Evolutionary conservation across 92 coral and sea anemone genomes (phyloP).

Genomic region (Epizoanthus rinbou): DNA sequence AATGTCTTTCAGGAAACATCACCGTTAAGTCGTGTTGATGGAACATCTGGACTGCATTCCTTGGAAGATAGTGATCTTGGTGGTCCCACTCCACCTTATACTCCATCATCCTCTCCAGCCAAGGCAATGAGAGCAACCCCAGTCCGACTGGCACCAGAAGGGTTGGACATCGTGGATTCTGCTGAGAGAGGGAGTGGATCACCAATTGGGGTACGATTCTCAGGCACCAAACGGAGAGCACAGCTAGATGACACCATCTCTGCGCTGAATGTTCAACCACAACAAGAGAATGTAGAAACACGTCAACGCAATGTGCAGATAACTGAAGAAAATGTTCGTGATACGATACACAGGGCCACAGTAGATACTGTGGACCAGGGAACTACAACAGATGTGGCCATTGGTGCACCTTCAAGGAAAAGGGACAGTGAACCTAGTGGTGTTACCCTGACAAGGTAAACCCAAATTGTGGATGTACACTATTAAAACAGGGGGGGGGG

Average conservation of each 20-base stretch:
- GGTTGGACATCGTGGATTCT: constrained; percentile 8
- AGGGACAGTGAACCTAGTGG: constrained; percentile 60
- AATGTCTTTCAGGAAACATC: constrained; percentile 59
- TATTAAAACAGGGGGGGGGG: no score
- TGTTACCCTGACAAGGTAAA: constrained; percentile 63
- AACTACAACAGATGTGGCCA: neutral
- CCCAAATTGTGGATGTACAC: neutral
- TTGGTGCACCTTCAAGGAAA: constrained; percentile 26
- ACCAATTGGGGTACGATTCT: constrained; percentile 86
- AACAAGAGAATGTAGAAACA: neutral
- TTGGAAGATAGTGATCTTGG: constrained; percentile 54
- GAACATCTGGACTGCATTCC: constrained; percentile 48
- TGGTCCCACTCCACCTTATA: constrained; percentile 48
- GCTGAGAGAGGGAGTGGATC: constrained; percentile 53
- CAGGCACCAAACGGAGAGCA: constrained; percentile 26
- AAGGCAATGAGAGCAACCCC: constrained; percentile 49
- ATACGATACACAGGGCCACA: constrained; percentile 13
- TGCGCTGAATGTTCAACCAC: constrained; percentile 60
- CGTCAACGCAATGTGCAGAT: constrained; percentile 27
- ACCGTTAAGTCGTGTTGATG: constrained; percentile 35
- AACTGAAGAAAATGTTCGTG: constrained; percentile 18
- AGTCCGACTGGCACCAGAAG: constrained; percentile 29
- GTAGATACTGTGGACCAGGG: constrained; percentile 15
- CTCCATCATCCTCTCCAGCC: constrained; percentile 57
- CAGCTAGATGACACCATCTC: constrained; percentile 61